A percentile compares a stretch with the other conserved stretches of the same genome.
These are phyloP conservation scores for Nicator chloris DNA, from an alignment of 2,113 vertebrate species.

Conservation along the genomic window DNA sequence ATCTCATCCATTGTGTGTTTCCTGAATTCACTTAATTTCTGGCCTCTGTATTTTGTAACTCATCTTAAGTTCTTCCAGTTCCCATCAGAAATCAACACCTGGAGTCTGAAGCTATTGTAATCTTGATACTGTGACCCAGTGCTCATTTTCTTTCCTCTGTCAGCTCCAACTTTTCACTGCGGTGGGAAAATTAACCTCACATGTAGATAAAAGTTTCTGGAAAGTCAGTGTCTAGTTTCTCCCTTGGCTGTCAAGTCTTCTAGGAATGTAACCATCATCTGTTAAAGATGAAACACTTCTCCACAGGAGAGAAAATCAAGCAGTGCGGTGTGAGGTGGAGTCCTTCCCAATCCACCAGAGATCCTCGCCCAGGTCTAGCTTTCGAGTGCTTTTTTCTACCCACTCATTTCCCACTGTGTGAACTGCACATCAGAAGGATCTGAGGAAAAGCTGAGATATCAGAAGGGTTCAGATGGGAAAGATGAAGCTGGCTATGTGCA, in stretches of 20 bases:
- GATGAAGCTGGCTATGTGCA: not conserved
- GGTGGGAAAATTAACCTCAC: conserved; percentile 19
- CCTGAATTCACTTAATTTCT: not conserved
- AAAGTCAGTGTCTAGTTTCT: not conserved
- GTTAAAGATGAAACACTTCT: conserved; percentile 24
- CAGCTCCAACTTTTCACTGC: not conserved
- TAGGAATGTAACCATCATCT: not conserved
- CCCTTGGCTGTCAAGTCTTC: not conserved
- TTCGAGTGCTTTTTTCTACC: conserved; percentile 12
- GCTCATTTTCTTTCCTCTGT: not conserved
- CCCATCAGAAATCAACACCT: not conserved
- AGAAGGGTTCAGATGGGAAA: conserved; percentile 13
- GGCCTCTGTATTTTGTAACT: not conserved
- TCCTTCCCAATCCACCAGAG: not conserved
- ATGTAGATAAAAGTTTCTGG: not conserved
- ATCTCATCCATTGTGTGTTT: not conserved
- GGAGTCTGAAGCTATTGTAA: not conserved
- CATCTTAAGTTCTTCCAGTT: not conserved
- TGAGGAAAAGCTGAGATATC: conserved; percentile 14
- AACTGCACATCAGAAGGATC: not conserved
- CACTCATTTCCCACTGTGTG: conserved; percentile 16
- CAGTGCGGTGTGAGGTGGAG: not conserved
- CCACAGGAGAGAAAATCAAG: not conserved
- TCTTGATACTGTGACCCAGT: not conserved
- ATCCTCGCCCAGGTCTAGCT: not conserved